phyloP scores from a whole-genome alignment of 1,140 invertebrate genomes.

The Fopius arisanus region DNA sequence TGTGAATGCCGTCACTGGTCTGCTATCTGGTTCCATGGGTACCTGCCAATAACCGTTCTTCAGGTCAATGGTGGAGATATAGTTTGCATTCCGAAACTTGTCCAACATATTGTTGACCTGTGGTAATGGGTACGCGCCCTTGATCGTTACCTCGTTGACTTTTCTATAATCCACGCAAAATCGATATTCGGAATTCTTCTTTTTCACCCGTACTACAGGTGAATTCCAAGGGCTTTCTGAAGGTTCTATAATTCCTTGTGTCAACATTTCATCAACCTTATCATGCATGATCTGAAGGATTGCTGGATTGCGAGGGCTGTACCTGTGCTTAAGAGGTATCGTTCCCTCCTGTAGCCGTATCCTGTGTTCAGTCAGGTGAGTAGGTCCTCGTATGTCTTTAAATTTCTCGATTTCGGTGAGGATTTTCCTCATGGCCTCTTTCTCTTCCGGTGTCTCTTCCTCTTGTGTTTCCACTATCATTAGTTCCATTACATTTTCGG shows the following conservation, averaged over 20 bases:
- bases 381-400: not conserved
- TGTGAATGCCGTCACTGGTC: slow-evolving; percentile 54
- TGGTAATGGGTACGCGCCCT: too few species aligned
- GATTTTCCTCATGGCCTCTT: not conserved
- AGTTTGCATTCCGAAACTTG: slow-evolving; percentile 44
- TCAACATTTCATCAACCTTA: slow-evolving; percentile 36
- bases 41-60: slow-evolving; percentile 62
- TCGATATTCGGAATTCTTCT: slow-evolving; percentile 38
- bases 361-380: slow-evolving; percentile 36
- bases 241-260: slow-evolving; percentile 41
- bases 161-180: slow-evolving; percentile 40
- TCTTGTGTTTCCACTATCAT: not conserved
- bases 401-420: not conserved
- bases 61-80: slow-evolving; percentile 58
- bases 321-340: slow-evolving; percentile 44
- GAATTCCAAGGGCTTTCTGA: slow-evolving; percentile 40
- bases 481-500: not conserved
- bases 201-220: slow-evolving; percentile 33
- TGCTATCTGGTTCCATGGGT: slow-evolving; percentile 39
- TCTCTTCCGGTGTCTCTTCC: not conserved
- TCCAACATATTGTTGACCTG: slow-evolving; percentile 57
- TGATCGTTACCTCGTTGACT: slow-evolving; percentile 39
- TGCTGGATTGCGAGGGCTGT: slow-evolving; percentile 40
- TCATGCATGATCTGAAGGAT: not conserved
- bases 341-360: slow-evolving; percentile 41